Evolutionary conservation across 2,888 invertebrate species (phyloP).

Genomic region (Ectemnius lituratus): DNA sequence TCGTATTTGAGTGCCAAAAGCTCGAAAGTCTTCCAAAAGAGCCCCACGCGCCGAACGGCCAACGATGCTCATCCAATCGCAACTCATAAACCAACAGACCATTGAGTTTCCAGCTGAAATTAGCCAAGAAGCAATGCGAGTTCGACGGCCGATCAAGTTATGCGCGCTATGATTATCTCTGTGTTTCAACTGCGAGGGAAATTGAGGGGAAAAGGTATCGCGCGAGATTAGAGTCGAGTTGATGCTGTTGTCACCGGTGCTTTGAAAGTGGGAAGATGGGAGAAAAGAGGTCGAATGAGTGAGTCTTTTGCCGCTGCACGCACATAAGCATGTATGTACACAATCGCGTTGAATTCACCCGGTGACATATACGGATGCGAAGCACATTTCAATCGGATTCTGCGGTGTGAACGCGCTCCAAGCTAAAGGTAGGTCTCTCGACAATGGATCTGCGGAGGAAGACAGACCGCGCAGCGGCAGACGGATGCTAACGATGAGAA

Average conservation of each 20-base stretch:
- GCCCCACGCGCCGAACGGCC: constrained; percentile 40
- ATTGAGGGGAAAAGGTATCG: too few species aligned
- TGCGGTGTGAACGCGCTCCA: background rate
- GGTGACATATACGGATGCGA: background rate
- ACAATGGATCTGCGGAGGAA: too few species aligned
- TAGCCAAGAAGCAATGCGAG: background rate
- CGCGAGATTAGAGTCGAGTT: background rate
- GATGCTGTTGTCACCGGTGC: background rate
- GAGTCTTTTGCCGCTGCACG: too few species aligned
- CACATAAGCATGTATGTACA: too few species aligned
- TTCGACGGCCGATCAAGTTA: background rate
- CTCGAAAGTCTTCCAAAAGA: constrained; percentile 53
- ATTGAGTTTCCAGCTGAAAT: background rate
- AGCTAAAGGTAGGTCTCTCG: background rate
- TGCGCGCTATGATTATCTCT: too few species aligned
- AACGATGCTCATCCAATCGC: constrained; percentile 42
- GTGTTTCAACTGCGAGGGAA: too few species aligned
- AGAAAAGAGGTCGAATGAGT: constrained; percentile 3
- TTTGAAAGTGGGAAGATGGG: constrained; percentile 3
- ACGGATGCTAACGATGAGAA: constrained; percentile 27
- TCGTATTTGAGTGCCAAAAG: constrained; percentile 46
- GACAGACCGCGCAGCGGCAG: constrained; percentile 24
- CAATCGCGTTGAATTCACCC: too few species aligned
- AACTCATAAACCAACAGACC: constrained; percentile 10
- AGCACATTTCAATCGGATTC: too few species aligned